phyloP scores from a whole-genome alignment of 2,113 vertebrate genomes.

The Neolamprologus variostigma region DNA sequence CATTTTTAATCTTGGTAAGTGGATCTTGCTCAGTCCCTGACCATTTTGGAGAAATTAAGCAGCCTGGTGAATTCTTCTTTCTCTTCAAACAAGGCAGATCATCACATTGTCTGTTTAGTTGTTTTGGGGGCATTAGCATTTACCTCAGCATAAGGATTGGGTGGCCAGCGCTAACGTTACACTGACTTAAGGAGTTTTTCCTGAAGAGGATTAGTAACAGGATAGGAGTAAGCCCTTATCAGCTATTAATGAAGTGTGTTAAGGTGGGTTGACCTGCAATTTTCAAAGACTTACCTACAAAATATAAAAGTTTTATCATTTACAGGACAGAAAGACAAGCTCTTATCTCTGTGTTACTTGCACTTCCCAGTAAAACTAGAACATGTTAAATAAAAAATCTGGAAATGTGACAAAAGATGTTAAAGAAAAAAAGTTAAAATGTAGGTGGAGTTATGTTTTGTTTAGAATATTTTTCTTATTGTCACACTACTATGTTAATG shows the following conservation, averaged over 20 bases:
- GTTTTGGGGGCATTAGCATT: conserved; percentile 12
- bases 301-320: conserved; percentile 35
- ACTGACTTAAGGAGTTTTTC: conserved; percentile 50
- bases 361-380: conserved; percentile 8
- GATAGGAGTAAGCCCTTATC: conserved; percentile 48
- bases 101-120: conserved; percentile 1
- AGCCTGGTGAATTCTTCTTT: conserved; percentile 10
- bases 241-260: conserved; percentile 65
- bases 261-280: conserved; percentile 21
- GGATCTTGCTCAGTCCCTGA: conserved; percentile 43
- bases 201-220: conserved; percentile 61
- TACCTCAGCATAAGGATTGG: conserved; percentile 34
- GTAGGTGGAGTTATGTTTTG: background rate
- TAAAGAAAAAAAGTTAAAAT: background rate
- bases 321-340: conserved; percentile 13
- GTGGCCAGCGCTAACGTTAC: conserved; percentile 32
- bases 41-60: conserved; percentile 55
- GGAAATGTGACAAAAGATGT: background rate
- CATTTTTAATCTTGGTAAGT: conserved; percentile 73
- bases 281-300: conserved; percentile 37
- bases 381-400: background rate
- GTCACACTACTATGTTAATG: conserved; percentile 40
- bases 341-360: conserved; percentile 27
- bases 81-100: background rate
- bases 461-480: background rate